A percentile compares a stretch with the other conserved stretches of the same genome.
These are phyloP conservation scores for Oophaga pumilio DNA, from an alignment of 2,113 vertebrate genomes.

Conservation along the genomic window DNA sequence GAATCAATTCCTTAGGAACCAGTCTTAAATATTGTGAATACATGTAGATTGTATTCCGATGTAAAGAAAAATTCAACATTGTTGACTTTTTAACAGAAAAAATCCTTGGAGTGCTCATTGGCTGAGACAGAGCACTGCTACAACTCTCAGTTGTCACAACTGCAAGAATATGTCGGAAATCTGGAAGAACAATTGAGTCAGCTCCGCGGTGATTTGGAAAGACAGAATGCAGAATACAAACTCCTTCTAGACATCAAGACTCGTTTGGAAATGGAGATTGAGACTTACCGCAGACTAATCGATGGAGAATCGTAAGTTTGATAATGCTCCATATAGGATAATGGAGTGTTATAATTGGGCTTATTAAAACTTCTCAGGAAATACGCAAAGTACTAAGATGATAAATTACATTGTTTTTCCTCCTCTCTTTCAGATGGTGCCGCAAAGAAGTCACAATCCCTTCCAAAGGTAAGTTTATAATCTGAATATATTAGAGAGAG, in stretches of 20 bases:
- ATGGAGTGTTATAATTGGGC: background rate
- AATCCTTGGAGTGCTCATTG: slow-evolving; percentile 75
- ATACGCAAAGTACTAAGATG: too few species aligned
- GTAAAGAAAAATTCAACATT: background rate
- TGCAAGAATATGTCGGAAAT: slow-evolving; percentile 71
- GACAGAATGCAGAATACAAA: slow-evolving; percentile 75
- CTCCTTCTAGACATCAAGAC: slow-evolving; percentile 71
- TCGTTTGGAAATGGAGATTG: slow-evolving; percentile 70
- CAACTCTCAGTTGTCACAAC: slow-evolving; percentile 66
- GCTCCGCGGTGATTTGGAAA: slow-evolving; percentile 70
- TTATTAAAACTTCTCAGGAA: background rate
- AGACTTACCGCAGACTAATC: slow-evolving; percentile 69
- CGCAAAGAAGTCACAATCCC: slow-evolving; percentile 12
- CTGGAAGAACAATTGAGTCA: slow-evolving; percentile 76
- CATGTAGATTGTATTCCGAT: background rate
- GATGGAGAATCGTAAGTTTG: slow-evolving; percentile 60
- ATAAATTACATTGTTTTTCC: background rate
- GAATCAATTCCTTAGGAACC: background rate
- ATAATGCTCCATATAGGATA: background rate
- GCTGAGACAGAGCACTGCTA: slow-evolving; percentile 75
- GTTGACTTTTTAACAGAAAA: slow-evolving; percentile 71
- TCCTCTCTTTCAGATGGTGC: slow-evolving; percentile 15
- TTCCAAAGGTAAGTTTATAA: slow-evolving; percentile 10
- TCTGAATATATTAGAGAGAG: background rate
- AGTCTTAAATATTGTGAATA: background rate